A percentile compares a stretch with the other conserved stretches of the same genome.
Evolutionary conservation across 1,140 invertebrate species (phyloP).

Genomic region (Oryzaephilus surinamensis): DNA sequence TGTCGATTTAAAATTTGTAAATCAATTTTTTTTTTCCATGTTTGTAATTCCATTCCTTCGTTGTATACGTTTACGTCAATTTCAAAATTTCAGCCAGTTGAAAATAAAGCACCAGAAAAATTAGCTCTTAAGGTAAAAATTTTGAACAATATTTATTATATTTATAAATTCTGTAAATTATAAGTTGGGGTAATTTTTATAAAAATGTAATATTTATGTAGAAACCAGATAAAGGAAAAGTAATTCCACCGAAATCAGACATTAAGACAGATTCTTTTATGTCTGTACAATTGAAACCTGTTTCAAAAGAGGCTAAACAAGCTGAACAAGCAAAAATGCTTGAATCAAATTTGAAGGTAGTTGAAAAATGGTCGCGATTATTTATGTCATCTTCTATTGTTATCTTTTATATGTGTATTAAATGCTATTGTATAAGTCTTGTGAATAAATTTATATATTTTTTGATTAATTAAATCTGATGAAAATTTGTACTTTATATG

Average conservation of each 20-base stretch:
- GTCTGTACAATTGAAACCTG: slow-evolving; percentile 49
- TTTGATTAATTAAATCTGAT: slow-evolving; percentile 2
- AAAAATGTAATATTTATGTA: slow-evolving; percentile 26
- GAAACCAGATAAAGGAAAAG: slow-evolving; percentile 37
- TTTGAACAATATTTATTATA: no score
- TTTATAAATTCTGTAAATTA: no score
- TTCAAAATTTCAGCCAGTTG: no score
- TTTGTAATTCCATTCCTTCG: no score
- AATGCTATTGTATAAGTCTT: no score
- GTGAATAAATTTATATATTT: slow-evolving; percentile 7
- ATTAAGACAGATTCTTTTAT: slow-evolving; percentile 47
- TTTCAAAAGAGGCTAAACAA: slow-evolving; percentile 39
- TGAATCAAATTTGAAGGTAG: slow-evolving; percentile 34
- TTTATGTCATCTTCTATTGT: not conserved
- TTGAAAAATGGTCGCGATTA: not conserved
- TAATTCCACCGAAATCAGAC: slow-evolving; percentile 44
- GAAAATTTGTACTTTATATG: slow-evolving; percentile 3
- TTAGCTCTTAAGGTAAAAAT: no score
- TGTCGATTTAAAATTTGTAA: no score
- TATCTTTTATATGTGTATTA: no score
- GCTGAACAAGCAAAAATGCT: slow-evolving; percentile 27
- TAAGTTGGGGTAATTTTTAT: no score
- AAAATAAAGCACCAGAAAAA: no score
- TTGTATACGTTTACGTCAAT: no score
- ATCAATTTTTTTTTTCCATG: no score